A percentile compares a stretch with the other conserved stretches of the same genome.
Evolutionary conservation across 2,797 vertebrate genomes (phyloP).

Genomic region (Pseudochirops corinnae): DNA sequence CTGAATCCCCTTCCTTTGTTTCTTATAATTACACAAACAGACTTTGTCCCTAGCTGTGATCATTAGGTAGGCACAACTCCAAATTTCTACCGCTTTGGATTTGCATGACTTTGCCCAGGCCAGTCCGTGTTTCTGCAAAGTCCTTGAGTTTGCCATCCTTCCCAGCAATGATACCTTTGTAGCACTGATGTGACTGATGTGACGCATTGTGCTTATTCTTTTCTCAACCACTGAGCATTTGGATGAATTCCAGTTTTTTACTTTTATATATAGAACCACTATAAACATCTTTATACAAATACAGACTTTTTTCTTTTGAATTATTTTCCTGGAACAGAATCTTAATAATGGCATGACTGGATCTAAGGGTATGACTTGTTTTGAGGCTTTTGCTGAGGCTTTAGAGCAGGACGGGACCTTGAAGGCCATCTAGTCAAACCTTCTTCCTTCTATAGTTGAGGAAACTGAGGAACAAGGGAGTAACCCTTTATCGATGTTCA

Average conservation of each 20-base stretch:
- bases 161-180: neutral
- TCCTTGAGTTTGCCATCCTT: neutral
- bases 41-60: neutral
- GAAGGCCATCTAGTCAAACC: neutral
- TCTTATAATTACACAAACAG: neutral
- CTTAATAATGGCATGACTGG: neutral
- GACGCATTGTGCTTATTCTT: neutral
- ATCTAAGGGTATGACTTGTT: neutral
- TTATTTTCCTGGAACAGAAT: neutral
- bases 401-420: neutral
- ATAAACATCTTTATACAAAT: conserved; percentile 1
- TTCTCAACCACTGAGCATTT: neutral
- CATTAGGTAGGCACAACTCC: neutral
- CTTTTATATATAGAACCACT: neutral
- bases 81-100: neutral
- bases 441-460: neutral
- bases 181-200: neutral
- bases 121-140: neutral
- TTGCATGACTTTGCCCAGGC: neutral
- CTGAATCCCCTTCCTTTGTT: neutral
- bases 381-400: neutral
- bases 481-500: neutral
- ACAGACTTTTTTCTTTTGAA: neutral
- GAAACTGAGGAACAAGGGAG: neutral
- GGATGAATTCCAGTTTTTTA: neutral